Percentiles rank a stretch among this genome's conserved stretches.
Conservation (phyloP, 1,140 invertebrate genomes). For the Neodiprion fabricii region DNA sequence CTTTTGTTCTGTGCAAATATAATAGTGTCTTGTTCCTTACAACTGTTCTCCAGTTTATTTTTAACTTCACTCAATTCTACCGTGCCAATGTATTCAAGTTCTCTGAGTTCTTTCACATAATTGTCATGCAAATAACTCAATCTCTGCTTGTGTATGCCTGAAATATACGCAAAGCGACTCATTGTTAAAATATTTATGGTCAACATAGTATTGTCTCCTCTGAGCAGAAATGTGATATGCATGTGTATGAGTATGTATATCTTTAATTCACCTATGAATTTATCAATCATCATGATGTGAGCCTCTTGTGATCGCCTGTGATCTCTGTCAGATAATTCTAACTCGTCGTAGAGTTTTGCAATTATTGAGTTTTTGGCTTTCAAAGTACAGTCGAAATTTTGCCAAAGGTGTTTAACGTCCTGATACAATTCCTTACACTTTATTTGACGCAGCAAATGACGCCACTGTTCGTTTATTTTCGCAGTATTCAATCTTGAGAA, state of each 20-base stretch:
- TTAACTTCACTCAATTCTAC: constrained; percentile 38
- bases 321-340: constrained; percentile 73
- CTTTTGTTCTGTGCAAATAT: constrained; percentile 36
- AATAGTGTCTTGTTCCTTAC: constrained; percentile 41
- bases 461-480: constrained; percentile 85
- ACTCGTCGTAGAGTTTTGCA: constrained; percentile 66
- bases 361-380: constrained; percentile 73
- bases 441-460: constrained; percentile 73
- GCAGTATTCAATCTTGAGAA: constrained; percentile 79
- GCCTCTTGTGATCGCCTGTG: constrained; percentile 71
- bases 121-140: constrained; percentile 63
- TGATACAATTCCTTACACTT: constrained; percentile 76
- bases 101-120: constrained; percentile 58
- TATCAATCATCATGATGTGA: constrained; percentile 72
- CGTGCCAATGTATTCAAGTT: constrained; percentile 34
- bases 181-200: constrained; percentile 21
- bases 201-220: constrained; percentile 31
- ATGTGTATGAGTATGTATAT: constrained; percentile 9
- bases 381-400: constrained; percentile 66
- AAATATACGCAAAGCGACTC: constrained; percentile 23
- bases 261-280: constrained; percentile 66
- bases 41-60: constrained; percentile 30
- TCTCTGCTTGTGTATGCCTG: constrained; percentile 58
- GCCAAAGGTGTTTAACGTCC: constrained; percentile 68
- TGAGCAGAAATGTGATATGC: background rate